Evolutionary conservation across 2,113 vertebrate genomes (phyloP), one percentile per base, ranked within the genome.

Genomic region (Boulengeromyrus knoepffleri): DNA sequence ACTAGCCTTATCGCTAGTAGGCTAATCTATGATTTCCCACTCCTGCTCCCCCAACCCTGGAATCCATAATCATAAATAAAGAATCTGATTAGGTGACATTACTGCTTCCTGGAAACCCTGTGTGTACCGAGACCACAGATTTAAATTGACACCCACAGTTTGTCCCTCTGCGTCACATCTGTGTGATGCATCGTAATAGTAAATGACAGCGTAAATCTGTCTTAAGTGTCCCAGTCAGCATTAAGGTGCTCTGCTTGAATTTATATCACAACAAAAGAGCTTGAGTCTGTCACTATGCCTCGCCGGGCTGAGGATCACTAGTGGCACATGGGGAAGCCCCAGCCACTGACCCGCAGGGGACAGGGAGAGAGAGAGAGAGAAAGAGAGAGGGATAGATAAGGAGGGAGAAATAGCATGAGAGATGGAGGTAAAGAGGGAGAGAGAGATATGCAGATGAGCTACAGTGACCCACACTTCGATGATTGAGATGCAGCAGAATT

Each of bases 181-280:
- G 58, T 93, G 90, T 91, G 87, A 92, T 80, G 90, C 88, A 80
- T 47, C 66, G 87, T 93, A 93, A 92, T 89, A 85, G 91, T 93
- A 92, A 92, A 90, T 93, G 93, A 95, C 92, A 93, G 92, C 90
- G 90, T 84, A 92, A 92, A 95, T 95, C 91, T 91, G 93, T 94
- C 93, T 93, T 94, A 87, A 90, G 90, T 89, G 91, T 50, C 84
- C 91, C 88, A 88, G 56, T 89, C 84, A 89, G 90, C 88, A 89
- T 93, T 92, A 91, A 86, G 52, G 91, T 91, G 92, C 12, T 83
- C 87, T 84, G 10, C 87, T 58, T 89, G 62, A 66, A 53, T 88
- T 52, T 88, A 77, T 74, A 90, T 90, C 66, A 39, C 77, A 89
- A 74, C 77, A 19, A 46, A 90, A 90, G 89, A 46, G 93, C 93